Evolutionary conservation across 1,140 invertebrate species (phyloP), one percentile per base, ranked within the genome.

Genomic region (Megalopta genalis): DNA sequence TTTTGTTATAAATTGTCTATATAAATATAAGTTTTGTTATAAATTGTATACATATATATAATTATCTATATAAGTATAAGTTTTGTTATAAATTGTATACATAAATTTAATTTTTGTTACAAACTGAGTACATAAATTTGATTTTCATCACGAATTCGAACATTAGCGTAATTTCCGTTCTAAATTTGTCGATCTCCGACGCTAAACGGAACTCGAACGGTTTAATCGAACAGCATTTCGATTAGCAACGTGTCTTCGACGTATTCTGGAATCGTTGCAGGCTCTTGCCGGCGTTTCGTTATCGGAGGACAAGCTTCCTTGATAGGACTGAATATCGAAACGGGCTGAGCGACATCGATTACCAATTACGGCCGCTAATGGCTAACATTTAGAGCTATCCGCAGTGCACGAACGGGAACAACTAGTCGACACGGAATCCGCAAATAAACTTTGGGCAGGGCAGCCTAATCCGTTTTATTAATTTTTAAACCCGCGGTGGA

Each of bases 301-400:
- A 49, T 71, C 39, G 39, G 16, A 27, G 32, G 27, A 54, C 75
- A 54, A 77, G 77, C 63, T 79, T 75, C 71, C 72, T 75, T 68
- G 65, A 32, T 62, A 75, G 46, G 42, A 52, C 14, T 60, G 62
- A 66, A 90, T 86, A 90, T 88, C 87, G 89, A 90, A 54, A 73
- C 81, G 42, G 63, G 69, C 69, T 57, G 39, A 63, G 42, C 84
- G 74, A 80, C 84, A 83, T 88, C 82, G 86, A 88, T 87, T 86
- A 86, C 83, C 80, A 72, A 80, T 81, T 81, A 80, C 9, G 76
- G 62, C 66, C 49, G 71, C 60, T 62, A 80, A 77, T 70, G 72
- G 57, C 66, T 72, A 77, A 72, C 76, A 80, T 87, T 87, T 87
- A 82, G 62, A 76, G 21, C 57, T 70, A 80, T 77, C 60, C 60